Base-by-base conservation (phyloP, 2,888 invertebrate genomes). In the Hydriomena furcata region DNA sequence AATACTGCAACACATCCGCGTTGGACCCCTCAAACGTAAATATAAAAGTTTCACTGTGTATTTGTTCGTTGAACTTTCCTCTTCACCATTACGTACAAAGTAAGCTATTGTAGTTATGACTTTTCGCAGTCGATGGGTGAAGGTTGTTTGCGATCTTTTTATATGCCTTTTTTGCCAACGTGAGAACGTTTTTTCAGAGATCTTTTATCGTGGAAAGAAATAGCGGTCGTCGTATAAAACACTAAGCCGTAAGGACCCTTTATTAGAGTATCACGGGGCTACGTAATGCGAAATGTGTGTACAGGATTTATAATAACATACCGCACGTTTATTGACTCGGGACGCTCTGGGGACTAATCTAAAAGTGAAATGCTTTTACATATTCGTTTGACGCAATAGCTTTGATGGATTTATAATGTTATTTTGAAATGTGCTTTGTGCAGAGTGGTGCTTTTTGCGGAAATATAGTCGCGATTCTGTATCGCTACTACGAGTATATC, bases 131-230 rank as follows among this genome's bases (percentile, higher is more conserved):
- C n/a, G 17, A 17, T 17, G 2, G 17, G 4, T 2, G 17, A 17
- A 17, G 4, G 17, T 17, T 17, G 17, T 17, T 17, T 17, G 17
- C 17, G 17, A 17, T 2, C 2, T 2, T 17, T 17, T 17, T 17
- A 17, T 52, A 44, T 36, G 24, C 31, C 30, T 53, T 55, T 58
- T 52, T 44, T 36, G 41, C 34, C 41, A 44, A 61, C 55, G 57
- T 59, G 53, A 54, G 42, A 55, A 51, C 50, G 48, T 31, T 50
- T 51, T 52, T 37, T 49, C 35, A 67, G 53, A 65, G 63, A 60
- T 60, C 62, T 69, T 76, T 65, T 61, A 70, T 58, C 56, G 66
- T 49, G 54, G 49, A 63, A 55, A 64, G 61, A 66, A 69, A 62
- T 65, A 58, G 50, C 37, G 45, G 46, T 31, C 53, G 46, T 17